These are phyloP conservation scores for Colletes gigas DNA, from an alignment of 1,140 invertebrate genomes.

Conservation along the genomic window DNA sequence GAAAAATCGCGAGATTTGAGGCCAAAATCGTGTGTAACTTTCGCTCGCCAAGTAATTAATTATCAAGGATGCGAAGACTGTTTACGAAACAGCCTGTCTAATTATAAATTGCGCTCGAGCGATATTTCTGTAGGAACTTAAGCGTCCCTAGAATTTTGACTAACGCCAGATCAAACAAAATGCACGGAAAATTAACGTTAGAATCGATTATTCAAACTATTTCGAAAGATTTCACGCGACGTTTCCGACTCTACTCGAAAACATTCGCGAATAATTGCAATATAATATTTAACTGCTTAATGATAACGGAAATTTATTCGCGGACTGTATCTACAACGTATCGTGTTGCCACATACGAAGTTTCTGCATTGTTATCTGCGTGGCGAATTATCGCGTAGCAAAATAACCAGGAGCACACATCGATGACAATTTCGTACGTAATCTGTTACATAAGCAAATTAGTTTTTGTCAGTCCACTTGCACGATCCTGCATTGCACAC, in stretches of 20 bases:
- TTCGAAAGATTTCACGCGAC: neutral
- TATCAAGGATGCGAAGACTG: conserved; percentile 42
- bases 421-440: conserved; percentile 14
- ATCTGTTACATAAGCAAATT: conserved; percentile 37
- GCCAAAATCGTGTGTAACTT: conserved; percentile 32
- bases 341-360: neutral
- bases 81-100: conserved; percentile 49
- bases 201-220: neutral
- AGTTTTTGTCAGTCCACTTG: neutral
- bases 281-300: neutral
- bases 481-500: neutral
- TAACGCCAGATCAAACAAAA: neutral
- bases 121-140: conserved; percentile 27
- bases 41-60: conserved; percentile 42
- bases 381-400: neutral
- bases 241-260: no score
- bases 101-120: conserved; percentile 39
- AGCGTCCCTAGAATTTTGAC: conserved; percentile 13
- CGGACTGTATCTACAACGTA: no score
- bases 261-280: no score
- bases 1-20: conserved; percentile 4
- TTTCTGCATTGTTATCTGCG: neutral
- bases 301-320: no score
- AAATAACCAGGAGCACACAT: neutral
- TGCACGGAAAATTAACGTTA: no score